Evolutionary conservation across 1,140 invertebrate genomes (phyloP).

Genomic region (Phenacoccus solenopsis): DNA sequence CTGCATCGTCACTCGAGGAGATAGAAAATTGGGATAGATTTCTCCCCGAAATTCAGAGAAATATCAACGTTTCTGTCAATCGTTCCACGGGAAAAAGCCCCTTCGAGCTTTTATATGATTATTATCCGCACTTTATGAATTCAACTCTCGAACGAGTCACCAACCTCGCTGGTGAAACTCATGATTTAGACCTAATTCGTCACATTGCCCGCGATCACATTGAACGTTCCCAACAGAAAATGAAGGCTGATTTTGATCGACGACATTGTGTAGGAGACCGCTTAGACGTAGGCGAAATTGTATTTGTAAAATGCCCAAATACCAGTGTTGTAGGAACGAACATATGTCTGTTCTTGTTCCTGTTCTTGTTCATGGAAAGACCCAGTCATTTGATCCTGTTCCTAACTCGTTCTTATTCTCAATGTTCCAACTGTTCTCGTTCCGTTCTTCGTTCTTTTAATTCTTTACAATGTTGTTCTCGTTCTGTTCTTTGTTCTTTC

Average conservation of each 20-base stretch:
- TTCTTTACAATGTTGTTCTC: no score
- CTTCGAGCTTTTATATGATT: conserved; percentile 4
- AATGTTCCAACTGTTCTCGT: no score
- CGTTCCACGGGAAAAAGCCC: not conserved
- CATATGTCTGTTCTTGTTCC: no score
- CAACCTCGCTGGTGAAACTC: not conserved
- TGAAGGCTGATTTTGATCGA: not conserved
- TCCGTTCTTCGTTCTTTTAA: no score
- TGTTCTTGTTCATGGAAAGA: no score
- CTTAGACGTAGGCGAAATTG: not conserved
- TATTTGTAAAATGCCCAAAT: not conserved
- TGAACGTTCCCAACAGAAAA: not conserved
- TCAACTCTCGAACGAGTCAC: not conserved
- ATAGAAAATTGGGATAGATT: conserved; percentile 5
- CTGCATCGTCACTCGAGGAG: not conserved
- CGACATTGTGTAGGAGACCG: not conserved
- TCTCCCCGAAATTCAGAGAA: not conserved
- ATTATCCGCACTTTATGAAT: not conserved
- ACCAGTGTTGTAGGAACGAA: no score
- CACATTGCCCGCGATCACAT: not conserved
- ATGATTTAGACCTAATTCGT: not conserved
- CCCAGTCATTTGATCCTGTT: no score
- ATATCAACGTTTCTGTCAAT: not conserved
- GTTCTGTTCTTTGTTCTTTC: no score
- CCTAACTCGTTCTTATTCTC: no score